Base-by-base conservation (phyloP, 64 coral and sea anemone genomes). In the Anthopleura sola region DNA sequence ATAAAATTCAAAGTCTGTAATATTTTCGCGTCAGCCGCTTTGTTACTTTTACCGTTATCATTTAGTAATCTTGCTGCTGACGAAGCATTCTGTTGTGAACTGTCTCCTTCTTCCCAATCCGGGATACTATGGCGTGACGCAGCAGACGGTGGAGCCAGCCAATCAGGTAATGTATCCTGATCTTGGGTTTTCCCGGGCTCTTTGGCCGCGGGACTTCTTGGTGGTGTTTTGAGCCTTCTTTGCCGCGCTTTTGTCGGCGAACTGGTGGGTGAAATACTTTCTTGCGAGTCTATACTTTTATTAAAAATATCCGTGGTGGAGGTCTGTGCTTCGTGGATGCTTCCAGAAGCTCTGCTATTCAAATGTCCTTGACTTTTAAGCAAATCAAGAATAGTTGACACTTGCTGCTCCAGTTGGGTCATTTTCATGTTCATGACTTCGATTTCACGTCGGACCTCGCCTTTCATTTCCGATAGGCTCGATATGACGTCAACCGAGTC, bases 391-490 rank as follows among this genome's bases (percentile, higher is more conserved):
- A 99, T 99, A 12, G 93, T 92, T 1, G 90, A 82, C 18, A 99
- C 93, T 49, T 99, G 93, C 8, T 92, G 86, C 85, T 99, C 97
- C 15, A 99, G 84, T 51, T 95, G 97, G 6, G 86, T 95, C 97
- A 99, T 99, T 75, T 99, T 99, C 80, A 87, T 89, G 39, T 92
- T 91, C 97, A 99, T 99, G n/a, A 91, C 80, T 78, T 99, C 97
- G 80, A 99, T 99, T 85, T 99, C 93, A 32, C 93, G 90, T 36
- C 97, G 83, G 6, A 99, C 97, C 54, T 99, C 97, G 32, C 92
- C 93, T 86, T 99, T 99, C 97, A 99, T 99, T 92, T 94, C 97
- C 14, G 87, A 89, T 36, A 99, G 79, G 39, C 94, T 92, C n/a
- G 90, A 84, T 2, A 96, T 58, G 9, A 96, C 94, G 40, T 96